Evolutionary conservation across 1,140 invertebrate species (phyloP), one percentile per base, ranked within the genome.

Genomic region (Hermetia illucens): DNA sequence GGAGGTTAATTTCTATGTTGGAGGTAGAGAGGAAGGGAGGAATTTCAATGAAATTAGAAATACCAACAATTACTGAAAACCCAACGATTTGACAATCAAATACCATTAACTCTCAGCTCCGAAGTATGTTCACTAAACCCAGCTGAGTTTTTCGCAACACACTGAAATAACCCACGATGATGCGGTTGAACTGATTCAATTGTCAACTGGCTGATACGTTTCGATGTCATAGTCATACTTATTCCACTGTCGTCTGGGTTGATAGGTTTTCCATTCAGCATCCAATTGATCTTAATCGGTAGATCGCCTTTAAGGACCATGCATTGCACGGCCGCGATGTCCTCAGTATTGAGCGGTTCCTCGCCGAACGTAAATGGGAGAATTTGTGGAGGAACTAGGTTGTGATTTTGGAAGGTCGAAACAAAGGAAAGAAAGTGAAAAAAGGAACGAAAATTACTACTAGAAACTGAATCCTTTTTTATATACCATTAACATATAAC

Each of bases 141-240:
- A 40, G 80, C 82, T 42, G 61, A 55, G 64, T 81, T 82, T 39
- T 62, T 72, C 44, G 74, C 77, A 40, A 72, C 66, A 61, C 83
- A 89, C 33, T 78, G 81, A 61, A 82, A 89, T 51, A 75, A 74
- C 45, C 77, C 78, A 54, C 69, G 65, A 62, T 87, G 81, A 43
- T 64, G 63, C 22, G 39, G 49, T 44, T 55, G 20, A 29, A 73
- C 68, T 24, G 61, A 64, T 50, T 73, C 67, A 49, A 75, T 72
- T 46, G 58, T 69, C 44, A 72, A 52, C 43, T 62, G 64, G 52
- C 68, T 69, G 42, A 67, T 58, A 50, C 55, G 59, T 52, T 62
- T 60, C 49, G 51, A 55, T 24, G 45, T 48, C 19, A 25, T 42
- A 25, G 49, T 44, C 8, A 47, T 39, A 24, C 47, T 44, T 0